Conservation (phyloP, 2,797 vertebrate genomes). For the Enteromius trimaculatus region DNA sequence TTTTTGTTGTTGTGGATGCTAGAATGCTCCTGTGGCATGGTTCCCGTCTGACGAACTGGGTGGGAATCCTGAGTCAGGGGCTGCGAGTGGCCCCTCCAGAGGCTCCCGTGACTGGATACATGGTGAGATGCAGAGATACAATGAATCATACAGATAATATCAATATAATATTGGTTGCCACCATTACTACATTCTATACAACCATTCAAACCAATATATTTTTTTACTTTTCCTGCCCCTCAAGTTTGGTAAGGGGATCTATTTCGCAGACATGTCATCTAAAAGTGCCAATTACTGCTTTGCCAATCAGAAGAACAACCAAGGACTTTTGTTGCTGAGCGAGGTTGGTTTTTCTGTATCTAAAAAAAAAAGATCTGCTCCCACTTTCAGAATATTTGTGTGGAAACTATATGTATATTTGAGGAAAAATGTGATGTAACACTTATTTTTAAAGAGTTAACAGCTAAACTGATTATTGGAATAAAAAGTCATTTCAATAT, state of each 20-base stretch:
- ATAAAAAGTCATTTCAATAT: background rate
- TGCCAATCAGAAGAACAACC: slow-evolving; percentile 75
- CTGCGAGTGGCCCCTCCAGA: slow-evolving; percentile 88
- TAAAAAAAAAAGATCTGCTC: background rate
- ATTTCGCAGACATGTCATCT: slow-evolving; percentile 94
- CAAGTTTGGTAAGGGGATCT: slow-evolving; percentile 93
- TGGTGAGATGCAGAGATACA: slow-evolving; percentile 74
- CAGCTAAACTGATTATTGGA: background rate
- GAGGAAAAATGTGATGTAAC: background rate
- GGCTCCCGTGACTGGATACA: slow-evolving; percentile 90
- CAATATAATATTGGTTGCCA: background rate
- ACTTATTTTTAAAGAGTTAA: background rate
- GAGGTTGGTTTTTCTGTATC: slow-evolving; percentile 75
- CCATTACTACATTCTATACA: background rate
- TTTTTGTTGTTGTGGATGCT: slow-evolving; percentile 28
- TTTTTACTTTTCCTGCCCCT: slow-evolving; percentile 24
- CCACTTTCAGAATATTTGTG: background rate
- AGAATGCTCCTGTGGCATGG: slow-evolving; percentile 92
- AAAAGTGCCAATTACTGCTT: slow-evolving; percentile 95
- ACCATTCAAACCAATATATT: background rate
- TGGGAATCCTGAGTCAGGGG: slow-evolving; percentile 88
- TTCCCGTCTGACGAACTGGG: slow-evolving; percentile 90
- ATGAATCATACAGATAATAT: background rate
- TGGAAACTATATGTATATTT: background rate
- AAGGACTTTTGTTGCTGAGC: slow-evolving; percentile 83